phyloP scores from a whole-genome alignment of 2,113 vertebrate species.

The Gnathonemus echidnorhynchus region DNA sequence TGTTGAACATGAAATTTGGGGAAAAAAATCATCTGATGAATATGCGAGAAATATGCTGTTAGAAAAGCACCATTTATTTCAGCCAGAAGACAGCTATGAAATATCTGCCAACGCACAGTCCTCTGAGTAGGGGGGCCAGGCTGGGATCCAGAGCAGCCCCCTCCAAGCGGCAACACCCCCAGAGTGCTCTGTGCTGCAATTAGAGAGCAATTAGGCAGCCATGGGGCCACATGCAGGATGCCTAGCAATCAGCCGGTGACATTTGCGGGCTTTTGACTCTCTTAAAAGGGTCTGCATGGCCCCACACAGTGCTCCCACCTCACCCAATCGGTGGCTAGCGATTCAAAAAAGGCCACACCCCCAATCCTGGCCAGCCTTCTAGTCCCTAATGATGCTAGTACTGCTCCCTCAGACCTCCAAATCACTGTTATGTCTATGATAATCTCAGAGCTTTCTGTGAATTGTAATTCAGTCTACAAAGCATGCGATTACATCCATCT shows the following conservation, averaged over 20 bases:
- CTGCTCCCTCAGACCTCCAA: not conserved
- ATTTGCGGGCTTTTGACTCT: not conserved
- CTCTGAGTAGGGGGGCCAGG: not conserved
- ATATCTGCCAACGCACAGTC: not conserved
- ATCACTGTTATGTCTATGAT: not conserved
- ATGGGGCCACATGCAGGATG: not conserved
- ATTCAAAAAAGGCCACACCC: not conserved
- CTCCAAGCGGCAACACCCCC: not conserved
- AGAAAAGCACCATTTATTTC: not conserved
- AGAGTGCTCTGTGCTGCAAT: not conserved
- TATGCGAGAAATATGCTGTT: not conserved
- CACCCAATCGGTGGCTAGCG: not conserved
- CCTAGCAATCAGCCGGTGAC: not conserved
- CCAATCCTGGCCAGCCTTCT: too few relatives aligned
- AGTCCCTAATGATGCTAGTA: too few relatives aligned
- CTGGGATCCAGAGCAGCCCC: not conserved
- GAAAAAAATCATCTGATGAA: not conserved
- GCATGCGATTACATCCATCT: not conserved
- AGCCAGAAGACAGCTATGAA: not conserved
- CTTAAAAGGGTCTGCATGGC: constrained; percentile 1
- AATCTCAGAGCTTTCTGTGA: not conserved
- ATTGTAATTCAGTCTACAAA: not conserved
- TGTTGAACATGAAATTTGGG: not conserved
- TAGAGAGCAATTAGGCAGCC: not conserved
- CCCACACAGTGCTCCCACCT: not conserved